These are phyloP conservation scores for Epinephelus lanceolatus DNA, from an alignment of 2,113 vertebrate genomes.

Conservation along the genomic window DNA sequence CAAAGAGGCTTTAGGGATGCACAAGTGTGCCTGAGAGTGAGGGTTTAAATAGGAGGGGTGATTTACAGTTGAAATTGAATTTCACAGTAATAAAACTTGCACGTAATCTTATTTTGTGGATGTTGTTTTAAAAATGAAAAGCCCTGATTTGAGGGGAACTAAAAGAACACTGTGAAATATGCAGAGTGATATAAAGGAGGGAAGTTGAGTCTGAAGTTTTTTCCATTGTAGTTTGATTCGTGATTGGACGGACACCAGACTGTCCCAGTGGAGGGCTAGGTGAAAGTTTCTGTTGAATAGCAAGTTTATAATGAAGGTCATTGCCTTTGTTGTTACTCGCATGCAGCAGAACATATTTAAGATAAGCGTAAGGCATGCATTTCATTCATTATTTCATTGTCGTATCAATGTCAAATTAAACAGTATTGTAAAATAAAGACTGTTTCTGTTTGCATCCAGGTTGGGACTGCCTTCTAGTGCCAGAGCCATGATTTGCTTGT, in stretches of 20 bases:
- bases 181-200: background rate
- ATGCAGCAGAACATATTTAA: background rate
- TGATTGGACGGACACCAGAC: background rate
- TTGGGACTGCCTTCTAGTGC: slow-evolving; percentile 82
- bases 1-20: slow-evolving; percentile 28
- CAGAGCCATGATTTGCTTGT: slow-evolving; percentile 86
- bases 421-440: background rate
- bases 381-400: slow-evolving; percentile 3
- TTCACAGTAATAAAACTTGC: slow-evolving; percentile 12
- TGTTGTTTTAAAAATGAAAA: background rate
- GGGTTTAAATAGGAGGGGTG: background rate
- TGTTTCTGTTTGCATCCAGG: slow-evolving; percentile 80
- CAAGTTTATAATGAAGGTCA: background rate
- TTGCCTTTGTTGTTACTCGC: background rate
- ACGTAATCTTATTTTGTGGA: background rate
- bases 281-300: background rate
- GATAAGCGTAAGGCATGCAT: background rate
- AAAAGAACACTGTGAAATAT: background rate
- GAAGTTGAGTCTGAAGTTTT: background rate
- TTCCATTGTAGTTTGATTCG: background rate
- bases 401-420: background rate
- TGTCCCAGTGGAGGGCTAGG: background rate
- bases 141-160: background rate
- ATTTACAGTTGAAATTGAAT: background rate
- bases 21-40: background rate